Base-by-base conservation (phyloP, 2,113 vertebrate genomes). In the Rhabdomys dilectus region DNA sequence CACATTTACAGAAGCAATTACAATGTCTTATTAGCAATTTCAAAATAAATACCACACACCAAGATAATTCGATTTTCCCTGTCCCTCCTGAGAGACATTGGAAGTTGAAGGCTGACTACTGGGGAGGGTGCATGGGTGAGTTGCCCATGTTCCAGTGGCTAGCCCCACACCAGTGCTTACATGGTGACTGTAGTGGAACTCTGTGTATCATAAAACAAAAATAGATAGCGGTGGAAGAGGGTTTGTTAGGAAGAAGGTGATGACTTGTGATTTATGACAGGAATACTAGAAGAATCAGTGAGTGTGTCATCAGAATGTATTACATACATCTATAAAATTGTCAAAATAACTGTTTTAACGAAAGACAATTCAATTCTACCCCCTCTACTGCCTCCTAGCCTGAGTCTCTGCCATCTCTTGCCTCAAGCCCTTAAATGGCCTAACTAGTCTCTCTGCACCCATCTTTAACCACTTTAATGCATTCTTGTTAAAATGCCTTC, bases 21-120 rank as follows among this genome's bases (percentile, higher is more conserved):
- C 90, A 29, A 91, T 84, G 17, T 75, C 17, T 21, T 78, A 7
- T 73, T 60, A 85, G 19, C 64, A 76, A 70, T 85, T 70, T 78
- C 53, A 62, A 91, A 96, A 78, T 85, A 93, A 88, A 85, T 39
- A 68, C n/a, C 62, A 88, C n/a, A n/a, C 4, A 88, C 34, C 16
- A 68, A 89, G 72, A 70, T 36, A 85, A 60, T 36, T 53, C 22
- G 39, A 5, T 85, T 91, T 26, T 51, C 42, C 15, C 13, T 45
- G 26, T 34, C 26, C n/a, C 58, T 84, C n/a, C 39, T 26, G 17
- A 85, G 39, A 45, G 39, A 5, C 31, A 62, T 21, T 48, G 39
- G 26, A 29, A 85, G 60, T 21, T 64, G 60, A 66, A 13, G 26
- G 21, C 60, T 45, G 26, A 34, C 60, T 34, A 12, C 15, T 34